Evolutionary conservation across 1,140 invertebrate species (phyloP).

Genomic region (Drosophila repleta): DNA sequence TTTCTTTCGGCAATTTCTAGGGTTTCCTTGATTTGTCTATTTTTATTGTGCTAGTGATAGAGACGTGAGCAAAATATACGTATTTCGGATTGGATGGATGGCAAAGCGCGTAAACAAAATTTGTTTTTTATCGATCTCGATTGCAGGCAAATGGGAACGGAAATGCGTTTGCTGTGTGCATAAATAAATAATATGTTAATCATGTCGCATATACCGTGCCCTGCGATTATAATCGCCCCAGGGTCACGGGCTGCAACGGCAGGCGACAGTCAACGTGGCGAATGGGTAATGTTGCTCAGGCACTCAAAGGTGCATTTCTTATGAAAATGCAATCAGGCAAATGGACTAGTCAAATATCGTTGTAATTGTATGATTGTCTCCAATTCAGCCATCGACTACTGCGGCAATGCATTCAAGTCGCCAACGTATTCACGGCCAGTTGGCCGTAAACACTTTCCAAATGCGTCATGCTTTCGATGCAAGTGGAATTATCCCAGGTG

Average conservation of each 20-base stretch:
- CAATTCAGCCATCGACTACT: not conserved
- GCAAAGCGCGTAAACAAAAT: constrained; percentile 37
- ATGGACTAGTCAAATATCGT: constrained; percentile 42
- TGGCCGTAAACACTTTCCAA: constrained; percentile 29
- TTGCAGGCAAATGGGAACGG: constrained; percentile 1
- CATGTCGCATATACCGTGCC: not conserved
- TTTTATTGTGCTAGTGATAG: constrained; percentile 6
- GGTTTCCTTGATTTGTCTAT: constrained; percentile 24
- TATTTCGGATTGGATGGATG: constrained; percentile 15
- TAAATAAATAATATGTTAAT: constrained; percentile 42
- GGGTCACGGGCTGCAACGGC: constrained; percentile 55
- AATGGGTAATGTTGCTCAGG: constrained; percentile 58
- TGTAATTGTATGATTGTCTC: not conserved
- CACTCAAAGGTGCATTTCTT: constrained; percentile 39
- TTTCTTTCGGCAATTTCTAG: constrained; percentile 11
- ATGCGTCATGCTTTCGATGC: constrained; percentile 40
- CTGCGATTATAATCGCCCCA: constrained; percentile 16
- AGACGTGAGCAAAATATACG: not conserved
- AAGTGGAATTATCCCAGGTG: constrained; percentile 57
- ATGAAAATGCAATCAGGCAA: constrained; percentile 77
- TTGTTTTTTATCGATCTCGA: constrained; percentile 34
- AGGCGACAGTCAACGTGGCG: constrained; percentile 37
- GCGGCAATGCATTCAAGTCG: constrained; percentile 11
- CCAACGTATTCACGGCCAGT: constrained; percentile 16
- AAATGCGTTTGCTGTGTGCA: constrained; percentile 14